A percentile compares a stretch with the other conserved stretches of the same genome.
Evolutionary conservation across 2,888 invertebrate genomes (phyloP).

Genomic region (Sminthurinus aureus): DNA sequence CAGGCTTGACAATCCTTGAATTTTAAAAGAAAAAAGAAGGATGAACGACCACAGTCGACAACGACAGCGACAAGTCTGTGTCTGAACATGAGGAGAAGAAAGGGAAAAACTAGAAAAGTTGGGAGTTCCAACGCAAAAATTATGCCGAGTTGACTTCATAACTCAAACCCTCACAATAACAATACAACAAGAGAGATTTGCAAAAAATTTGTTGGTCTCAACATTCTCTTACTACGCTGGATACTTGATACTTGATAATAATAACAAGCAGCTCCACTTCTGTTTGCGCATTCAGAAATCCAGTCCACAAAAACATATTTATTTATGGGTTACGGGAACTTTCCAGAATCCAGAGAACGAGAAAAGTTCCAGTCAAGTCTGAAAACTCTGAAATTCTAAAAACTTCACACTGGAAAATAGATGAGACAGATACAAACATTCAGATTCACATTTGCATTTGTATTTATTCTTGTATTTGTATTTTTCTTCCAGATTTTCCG

Average conservation of each 20-base stretch:
- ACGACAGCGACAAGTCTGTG: neutral
- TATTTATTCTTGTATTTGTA: neutral
- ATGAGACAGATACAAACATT: neutral
- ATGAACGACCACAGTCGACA: neutral
- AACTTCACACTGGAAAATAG: neutral
- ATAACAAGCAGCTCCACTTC: no score
- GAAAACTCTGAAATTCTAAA: neutral
- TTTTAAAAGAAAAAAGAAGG: slow-evolving; percentile 10
- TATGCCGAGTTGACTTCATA: slow-evolving; percentile 35
- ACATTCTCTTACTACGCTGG: neutral
- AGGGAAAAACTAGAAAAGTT: slow-evolving; percentile 3
- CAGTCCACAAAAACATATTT: no score
- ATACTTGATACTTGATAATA: no score
- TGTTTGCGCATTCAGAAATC: no score
- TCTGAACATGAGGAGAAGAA: neutral
- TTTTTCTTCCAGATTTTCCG: neutral
- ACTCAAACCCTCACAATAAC: slow-evolving; percentile 10
- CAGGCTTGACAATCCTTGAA: neutral
- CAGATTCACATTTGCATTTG: neutral
- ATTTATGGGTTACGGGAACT: neutral
- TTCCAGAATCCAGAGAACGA: neutral
- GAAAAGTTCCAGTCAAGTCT: neutral
- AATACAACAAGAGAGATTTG: slow-evolving; percentile 14
- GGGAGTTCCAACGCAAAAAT: slow-evolving; percentile 22
- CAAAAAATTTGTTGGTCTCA: slow-evolving; percentile 25